These are phyloP conservation scores for Brotula barbata DNA, from an alignment of 2,797 vertebrate species.

Conservation along the genomic window DNA sequence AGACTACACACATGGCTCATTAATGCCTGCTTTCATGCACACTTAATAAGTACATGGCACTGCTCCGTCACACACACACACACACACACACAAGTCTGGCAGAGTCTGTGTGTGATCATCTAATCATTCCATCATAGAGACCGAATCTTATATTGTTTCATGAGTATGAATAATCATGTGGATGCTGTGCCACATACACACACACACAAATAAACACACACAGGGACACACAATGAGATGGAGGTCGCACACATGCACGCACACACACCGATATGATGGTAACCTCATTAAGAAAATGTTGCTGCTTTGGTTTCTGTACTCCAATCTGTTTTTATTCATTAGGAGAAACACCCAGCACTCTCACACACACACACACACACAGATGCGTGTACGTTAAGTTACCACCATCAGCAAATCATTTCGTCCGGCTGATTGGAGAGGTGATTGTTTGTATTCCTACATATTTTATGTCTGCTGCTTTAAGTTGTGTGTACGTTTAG, in stretches of 20 bases:
- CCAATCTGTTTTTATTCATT: constrained; percentile 62
- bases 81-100: constrained; percentile 29
- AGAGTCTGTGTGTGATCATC: constrained; percentile 53
- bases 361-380: constrained; percentile 18
- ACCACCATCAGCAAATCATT: constrained; percentile 12
- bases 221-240: constrained; percentile 22
- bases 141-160: constrained; percentile 65
- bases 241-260: constrained; percentile 26
- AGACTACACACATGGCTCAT: constrained; percentile 3
- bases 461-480: constrained; percentile 6
- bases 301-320: constrained; percentile 40
- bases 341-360: constrained; percentile 36
- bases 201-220: constrained; percentile 3
- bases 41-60: constrained; percentile 9
- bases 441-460: too few relatives aligned
- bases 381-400: not conserved
- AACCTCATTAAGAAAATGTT: constrained; percentile 55
- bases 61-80: not conserved
- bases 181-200: constrained; percentile 4
- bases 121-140: constrained; percentile 64
- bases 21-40: constrained; percentile 12
- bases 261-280: constrained; percentile 41
- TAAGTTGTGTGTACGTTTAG: constrained; percentile 30
- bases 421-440: constrained; percentile 35
- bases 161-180: constrained; percentile 70